Evolutionary conservation across 2,888 invertebrate genomes (phyloP).

Genomic region (Helobdella robusta): DNA sequence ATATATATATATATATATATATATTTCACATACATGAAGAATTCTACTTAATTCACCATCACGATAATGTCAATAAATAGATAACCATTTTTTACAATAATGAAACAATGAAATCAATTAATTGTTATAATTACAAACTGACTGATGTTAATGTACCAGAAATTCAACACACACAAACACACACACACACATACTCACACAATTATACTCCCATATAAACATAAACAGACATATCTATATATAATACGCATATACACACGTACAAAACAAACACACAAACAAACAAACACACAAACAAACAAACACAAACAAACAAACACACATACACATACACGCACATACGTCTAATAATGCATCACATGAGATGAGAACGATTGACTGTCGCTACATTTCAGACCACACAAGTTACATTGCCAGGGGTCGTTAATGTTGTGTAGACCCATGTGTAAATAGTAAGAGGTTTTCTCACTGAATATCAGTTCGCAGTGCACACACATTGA

Average conservation of each 20-base stretch:
- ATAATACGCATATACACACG: not conserved
- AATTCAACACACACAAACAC: not conserved
- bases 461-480: constrained; percentile 88
- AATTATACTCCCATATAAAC: not conserved
- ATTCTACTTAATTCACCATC: too few relatives aligned
- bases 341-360: constrained; percentile 30
- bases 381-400: constrained; percentile 85
- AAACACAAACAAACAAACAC: not conserved
- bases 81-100: too few relatives aligned
- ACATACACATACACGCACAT: not conserved
- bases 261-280: too few relatives aligned
- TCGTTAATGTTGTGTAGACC: constrained; percentile 94
- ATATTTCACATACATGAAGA: too few relatives aligned
- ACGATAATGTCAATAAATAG: too few relatives aligned
- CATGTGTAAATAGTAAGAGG: constrained; percentile 90
- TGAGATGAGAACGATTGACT: constrained; percentile 57
- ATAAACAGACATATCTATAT: not conserved
- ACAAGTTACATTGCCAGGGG: constrained; percentile 94
- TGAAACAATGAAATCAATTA: too few relatives aligned
- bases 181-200: not conserved
- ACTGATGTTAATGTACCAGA: too few relatives aligned
- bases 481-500: constrained; percentile 72
- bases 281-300: not conserved
- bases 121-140: too few relatives aligned
- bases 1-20: too few relatives aligned